These are phyloP conservation scores for Pangasianodon gigas DNA, from an alignment of 2,113 vertebrate genomes.

Conservation along the genomic window DNA sequence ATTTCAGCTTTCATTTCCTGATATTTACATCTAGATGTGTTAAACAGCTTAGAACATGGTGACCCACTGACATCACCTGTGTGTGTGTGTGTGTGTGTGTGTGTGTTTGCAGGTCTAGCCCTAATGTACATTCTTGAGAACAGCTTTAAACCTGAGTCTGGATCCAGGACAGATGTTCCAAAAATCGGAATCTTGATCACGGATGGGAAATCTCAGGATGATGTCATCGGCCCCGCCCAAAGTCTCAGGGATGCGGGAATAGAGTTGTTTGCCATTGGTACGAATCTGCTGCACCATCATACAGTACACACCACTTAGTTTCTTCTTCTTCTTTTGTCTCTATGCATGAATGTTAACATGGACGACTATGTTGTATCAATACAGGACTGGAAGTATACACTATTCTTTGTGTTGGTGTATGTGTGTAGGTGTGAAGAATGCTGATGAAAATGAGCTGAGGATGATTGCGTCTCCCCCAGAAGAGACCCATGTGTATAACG, in stretches of 20 bases:
- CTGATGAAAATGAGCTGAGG: conserved; percentile 88
- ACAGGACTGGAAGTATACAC: not conserved
- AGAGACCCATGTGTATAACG: conserved; percentile 91
- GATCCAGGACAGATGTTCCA: conserved; percentile 84
- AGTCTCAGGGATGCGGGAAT: conserved; percentile 87
- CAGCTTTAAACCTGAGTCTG: conserved; percentile 90
- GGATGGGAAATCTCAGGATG: conserved; percentile 97
- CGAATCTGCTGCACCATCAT: not conserved
- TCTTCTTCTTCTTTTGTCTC: not conserved
- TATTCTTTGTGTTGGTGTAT: conserved; percentile 3
- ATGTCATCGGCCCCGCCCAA: conserved; percentile 86
- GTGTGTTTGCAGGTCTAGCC: conserved; percentile 81
- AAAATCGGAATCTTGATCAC: conserved; percentile 98
- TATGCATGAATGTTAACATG: not conserved
- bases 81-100: conserved; percentile 17
- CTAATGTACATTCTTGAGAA: conserved; percentile 94
- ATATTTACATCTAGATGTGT: not conserved
- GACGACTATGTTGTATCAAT: not conserved
- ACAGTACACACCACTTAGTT: not conserved
- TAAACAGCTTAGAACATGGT: not conserved
- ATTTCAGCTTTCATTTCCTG: too few species aligned
- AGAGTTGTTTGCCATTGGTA: conserved; percentile 98
- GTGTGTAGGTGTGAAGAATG: conserved; percentile 92
- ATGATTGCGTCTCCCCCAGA: conserved; percentile 91
- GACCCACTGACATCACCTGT: not conserved